These are phyloP conservation scores for Falco naumanni DNA, from an alignment of 2,797 vertebrate genomes.

Conservation along the genomic window DNA sequence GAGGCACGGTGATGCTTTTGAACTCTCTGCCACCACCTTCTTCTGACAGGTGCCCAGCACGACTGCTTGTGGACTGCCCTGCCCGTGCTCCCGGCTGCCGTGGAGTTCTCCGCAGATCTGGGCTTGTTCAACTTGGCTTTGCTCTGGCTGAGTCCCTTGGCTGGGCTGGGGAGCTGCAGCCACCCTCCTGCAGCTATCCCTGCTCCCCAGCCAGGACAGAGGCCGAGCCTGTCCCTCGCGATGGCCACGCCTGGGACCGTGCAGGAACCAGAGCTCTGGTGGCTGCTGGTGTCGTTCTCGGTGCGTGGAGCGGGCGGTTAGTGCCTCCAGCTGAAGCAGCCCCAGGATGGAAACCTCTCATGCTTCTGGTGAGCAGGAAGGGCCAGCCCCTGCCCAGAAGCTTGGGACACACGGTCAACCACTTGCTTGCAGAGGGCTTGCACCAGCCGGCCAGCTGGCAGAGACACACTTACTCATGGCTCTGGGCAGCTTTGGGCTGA, in stretches of 20 bases:
- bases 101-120: accelerated
- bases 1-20: background rate
- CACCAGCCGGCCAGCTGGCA: background rate
- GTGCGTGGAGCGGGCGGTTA: background rate
- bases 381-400: background rate
- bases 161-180: background rate
- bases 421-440: background rate
- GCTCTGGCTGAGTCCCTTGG: background rate
- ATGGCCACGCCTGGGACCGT: accelerated
- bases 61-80: background rate
- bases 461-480: background rate
- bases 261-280: background rate
- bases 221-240: accelerated
- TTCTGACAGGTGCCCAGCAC: background rate
- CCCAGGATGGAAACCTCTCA: background rate
- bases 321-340: background rate
- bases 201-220: background rate
- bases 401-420: accelerated
- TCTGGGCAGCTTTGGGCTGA: background rate
- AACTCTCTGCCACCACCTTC: background rate
- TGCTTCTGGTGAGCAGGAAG: background rate
- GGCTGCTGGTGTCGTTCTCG: accelerated
- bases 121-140: background rate
- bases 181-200: background rate
- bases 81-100: accelerated